Conservation (phyloP, 2,113 vertebrate genomes). For the Lontra canadensis region DNA sequence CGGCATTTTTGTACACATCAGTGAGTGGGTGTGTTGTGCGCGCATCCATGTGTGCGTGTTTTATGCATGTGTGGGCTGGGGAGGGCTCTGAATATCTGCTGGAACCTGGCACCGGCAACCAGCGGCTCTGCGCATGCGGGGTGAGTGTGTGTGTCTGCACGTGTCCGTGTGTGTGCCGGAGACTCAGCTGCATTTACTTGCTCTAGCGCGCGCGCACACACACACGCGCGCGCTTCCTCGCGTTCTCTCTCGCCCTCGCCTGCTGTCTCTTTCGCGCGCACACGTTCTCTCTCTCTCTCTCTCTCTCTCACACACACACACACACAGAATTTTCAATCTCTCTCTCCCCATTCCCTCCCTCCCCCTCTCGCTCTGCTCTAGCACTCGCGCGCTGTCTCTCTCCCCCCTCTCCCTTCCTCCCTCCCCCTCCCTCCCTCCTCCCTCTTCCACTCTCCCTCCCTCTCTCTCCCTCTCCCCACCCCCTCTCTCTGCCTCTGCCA, state of each 20-base stretch:
- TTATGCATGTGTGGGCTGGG: constrained; percentile 75
- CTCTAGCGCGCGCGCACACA: neutral
- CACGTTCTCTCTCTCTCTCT: neutral
- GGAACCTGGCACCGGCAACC: constrained; percentile 45
- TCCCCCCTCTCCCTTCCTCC: neutral
- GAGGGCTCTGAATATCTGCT: constrained; percentile 69
- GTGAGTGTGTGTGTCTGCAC: constrained; percentile 67
- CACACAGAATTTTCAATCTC: neutral
- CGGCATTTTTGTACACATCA: constrained; percentile 65
- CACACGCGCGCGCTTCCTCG: too few relatives aligned
- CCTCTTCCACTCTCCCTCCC: neutral
- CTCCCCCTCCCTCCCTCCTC: neutral
- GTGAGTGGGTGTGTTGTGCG: constrained; percentile 76
- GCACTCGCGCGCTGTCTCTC: neutral
- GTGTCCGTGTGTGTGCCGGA: constrained; percentile 75
- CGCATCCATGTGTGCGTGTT: constrained; percentile 72
- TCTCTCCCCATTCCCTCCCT: neutral
- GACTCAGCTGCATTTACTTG: constrained; percentile 72
- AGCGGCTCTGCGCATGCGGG: constrained; percentile 70
- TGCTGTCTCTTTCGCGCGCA: neutral
- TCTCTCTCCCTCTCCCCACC: neutral
- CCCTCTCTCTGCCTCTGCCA: neutral
- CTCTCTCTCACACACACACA: neutral
- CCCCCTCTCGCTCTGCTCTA: neutral
- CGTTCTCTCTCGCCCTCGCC: neutral